Conservation (phyloP, 2,888 invertebrate genomes). For the Anaspis maculata region DNA sequence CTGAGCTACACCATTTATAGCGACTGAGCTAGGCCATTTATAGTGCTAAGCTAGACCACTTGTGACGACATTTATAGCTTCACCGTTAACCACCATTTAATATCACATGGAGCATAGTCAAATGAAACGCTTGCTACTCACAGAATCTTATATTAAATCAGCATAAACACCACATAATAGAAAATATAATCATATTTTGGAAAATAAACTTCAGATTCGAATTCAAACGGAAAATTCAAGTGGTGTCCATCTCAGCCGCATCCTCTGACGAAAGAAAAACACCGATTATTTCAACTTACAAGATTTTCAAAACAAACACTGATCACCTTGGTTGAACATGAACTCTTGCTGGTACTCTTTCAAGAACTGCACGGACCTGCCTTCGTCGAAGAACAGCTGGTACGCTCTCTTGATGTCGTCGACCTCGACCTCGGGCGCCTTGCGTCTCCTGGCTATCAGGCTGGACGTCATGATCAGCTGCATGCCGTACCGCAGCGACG, state of each 20-base stretch:
- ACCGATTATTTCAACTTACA: constrained; percentile 11
- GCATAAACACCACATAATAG: too few species aligned
- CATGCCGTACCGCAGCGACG: constrained; percentile 92
- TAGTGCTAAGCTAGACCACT: too few species aligned
- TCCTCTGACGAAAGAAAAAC: constrained; percentile 10
- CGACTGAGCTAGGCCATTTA: too few species aligned
- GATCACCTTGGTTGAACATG: constrained; percentile 73
- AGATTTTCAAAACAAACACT: too few species aligned
- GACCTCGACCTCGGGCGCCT: constrained; percentile 73
- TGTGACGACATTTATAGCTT: too few species aligned
- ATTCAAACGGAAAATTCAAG: constrained; percentile 50
- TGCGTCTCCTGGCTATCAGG: constrained; percentile 85
- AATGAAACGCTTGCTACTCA: too few species aligned
- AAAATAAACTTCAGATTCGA: too few species aligned
- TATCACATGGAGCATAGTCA: too few species aligned
- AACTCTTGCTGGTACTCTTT: constrained; percentile 95
- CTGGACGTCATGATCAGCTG: constrained; percentile 94
- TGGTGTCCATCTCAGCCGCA: constrained; percentile 8
- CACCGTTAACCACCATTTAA: too few species aligned
- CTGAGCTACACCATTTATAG: too few species aligned
- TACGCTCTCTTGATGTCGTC: constrained; percentile 95
- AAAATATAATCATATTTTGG: too few species aligned
- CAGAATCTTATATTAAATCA: too few species aligned
- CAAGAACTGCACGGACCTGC: constrained; percentile 84
- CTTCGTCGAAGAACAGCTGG: constrained; percentile 88